Percentiles rank a stretch among this genome's conserved stretches.
Conservation (phyloP, 2,888 invertebrate genomes). For the Muschampia plurimacula region DNA sequence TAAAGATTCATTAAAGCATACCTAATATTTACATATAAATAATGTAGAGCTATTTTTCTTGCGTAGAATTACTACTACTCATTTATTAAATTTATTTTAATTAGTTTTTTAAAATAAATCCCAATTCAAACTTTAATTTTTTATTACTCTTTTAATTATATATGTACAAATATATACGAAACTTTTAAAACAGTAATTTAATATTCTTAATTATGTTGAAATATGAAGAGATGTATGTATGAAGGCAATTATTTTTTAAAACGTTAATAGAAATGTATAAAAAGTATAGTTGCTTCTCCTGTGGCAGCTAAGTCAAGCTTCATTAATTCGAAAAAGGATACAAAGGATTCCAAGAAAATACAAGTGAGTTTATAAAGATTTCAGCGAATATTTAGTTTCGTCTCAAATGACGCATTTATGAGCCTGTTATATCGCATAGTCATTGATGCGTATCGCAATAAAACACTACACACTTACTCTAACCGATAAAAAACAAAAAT, state of each 20-base stretch:
- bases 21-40: constrained; percentile 8
- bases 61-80: background rate
- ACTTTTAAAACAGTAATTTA: background rate
- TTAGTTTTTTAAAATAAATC: background rate
- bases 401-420: constrained; percentile 28
- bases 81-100: background rate
- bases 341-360: constrained; percentile 24
- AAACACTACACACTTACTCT: constrained; percentile 17
- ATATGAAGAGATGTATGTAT: background rate
- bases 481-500: constrained; percentile 8
- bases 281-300: constrained; percentile 6
- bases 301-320: constrained; percentile 24
- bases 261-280: background rate
- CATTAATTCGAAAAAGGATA: constrained; percentile 28
- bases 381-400: constrained; percentile 32
- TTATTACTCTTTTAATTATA: background rate
- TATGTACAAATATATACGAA: background rate
- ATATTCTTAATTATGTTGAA: background rate
- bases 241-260: background rate
- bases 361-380: constrained; percentile 5
- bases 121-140: too few relatives aligned
- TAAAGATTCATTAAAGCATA: too few relatives aligned
- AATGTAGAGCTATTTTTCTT: constrained; percentile 1
- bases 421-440: constrained; percentile 17
- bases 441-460: constrained; percentile 21